Evolutionary conservation across 1,140 invertebrate genomes (phyloP).

Genomic region (Adelges cooleyi): DNA sequence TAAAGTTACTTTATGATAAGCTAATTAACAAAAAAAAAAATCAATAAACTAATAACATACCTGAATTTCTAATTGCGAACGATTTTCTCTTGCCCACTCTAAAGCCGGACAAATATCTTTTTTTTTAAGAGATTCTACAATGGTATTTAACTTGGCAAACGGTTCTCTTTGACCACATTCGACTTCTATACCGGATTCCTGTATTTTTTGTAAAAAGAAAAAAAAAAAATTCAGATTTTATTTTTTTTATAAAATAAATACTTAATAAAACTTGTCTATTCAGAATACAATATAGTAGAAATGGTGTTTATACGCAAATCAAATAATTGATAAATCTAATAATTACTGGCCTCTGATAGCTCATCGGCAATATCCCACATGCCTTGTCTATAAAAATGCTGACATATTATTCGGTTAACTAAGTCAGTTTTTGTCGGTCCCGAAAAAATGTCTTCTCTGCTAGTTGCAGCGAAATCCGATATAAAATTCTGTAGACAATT

Average conservation of each 20-base stretch:
- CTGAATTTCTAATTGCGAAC: conserved; percentile 49
- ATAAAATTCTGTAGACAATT: conserved; percentile 61
- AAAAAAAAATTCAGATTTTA: no score
- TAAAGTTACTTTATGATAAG: no score
- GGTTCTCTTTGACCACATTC: conserved; percentile 63
- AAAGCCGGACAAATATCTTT: conserved; percentile 69
- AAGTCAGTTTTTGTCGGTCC: conserved; percentile 63
- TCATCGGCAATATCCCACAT: conserved; percentile 79
- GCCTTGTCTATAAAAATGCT: conserved; percentile 91
- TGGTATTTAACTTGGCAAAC: conserved; percentile 73
- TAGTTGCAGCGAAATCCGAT: conserved; percentile 78
- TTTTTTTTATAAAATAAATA: neutral
- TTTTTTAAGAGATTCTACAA: conserved; percentile 66
- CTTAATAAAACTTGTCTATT: no score
- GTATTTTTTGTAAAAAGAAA: conserved; percentile 35
- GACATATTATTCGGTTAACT: conserved; percentile 89
- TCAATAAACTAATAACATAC: no score
- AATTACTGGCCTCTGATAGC: conserved; percentile 47
- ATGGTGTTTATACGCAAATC: neutral
- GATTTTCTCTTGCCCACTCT: conserved; percentile 57
- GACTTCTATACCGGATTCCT: conserved; percentile 62
- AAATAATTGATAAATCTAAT: no score
- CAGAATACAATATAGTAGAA: neutral
- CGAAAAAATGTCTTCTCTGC: conserved; percentile 73
- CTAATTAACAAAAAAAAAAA: no score